Evolutionary conservation across 2,113 vertebrate species (phyloP).

Genomic region (Carettochelys insculpta): DNA sequence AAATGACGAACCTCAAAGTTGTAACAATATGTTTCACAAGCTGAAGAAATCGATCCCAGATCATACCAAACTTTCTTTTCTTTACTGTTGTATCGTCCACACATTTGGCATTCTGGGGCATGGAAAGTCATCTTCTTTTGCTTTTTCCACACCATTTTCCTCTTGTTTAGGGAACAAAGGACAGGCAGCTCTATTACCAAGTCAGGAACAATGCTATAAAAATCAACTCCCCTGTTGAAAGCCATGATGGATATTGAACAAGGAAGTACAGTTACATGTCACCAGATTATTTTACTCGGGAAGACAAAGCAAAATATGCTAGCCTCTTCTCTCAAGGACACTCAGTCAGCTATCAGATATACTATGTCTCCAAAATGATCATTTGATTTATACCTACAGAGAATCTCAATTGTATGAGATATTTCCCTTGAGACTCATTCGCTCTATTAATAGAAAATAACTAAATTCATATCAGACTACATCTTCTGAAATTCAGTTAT

Average conservation of each 20-base stretch:
- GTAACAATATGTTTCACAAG: background rate
- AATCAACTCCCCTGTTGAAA: background rate
- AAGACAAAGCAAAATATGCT: background rate
- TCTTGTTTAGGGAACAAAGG: background rate
- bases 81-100: accelerated
- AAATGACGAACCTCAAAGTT: background rate
- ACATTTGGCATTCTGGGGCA: background rate
- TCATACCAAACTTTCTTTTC: background rate
- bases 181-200: background rate
- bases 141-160: background rate
- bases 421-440: background rate
- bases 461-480: background rate
- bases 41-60: background rate
- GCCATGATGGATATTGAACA: background rate
- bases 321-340: background rate
- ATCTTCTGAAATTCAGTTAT: background rate
- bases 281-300: background rate
- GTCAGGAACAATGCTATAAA: background rate
- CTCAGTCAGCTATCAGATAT: background rate
- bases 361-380: background rate
- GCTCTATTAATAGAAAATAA: background rate
- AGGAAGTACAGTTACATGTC: background rate
- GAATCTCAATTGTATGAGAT: background rate
- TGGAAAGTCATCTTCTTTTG: background rate
- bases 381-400: background rate